Evolutionary conservation across 2,797 vertebrate genomes (phyloP), one percentile per base, ranked within the genome.

Genomic region (Rhinogobio ventralis): DNA sequence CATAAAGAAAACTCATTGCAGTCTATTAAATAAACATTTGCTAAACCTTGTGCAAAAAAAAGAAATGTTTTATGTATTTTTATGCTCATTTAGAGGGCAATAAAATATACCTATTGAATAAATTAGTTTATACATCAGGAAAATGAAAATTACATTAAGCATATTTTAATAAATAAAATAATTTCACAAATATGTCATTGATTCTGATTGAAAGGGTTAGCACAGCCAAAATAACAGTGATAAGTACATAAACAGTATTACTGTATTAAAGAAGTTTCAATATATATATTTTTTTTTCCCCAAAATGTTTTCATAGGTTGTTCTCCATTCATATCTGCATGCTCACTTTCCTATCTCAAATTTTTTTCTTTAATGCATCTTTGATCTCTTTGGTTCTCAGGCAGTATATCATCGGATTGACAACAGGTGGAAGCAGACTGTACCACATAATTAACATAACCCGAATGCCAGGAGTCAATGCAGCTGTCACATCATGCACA

Each of bases 361-460:
- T 3, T 69, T 82, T 71, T 49, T 57, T 79, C 11, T 67, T 60
- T 13, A 88, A 25, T 23, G 75, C 62, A 53, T 85, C 67, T 82
- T 72, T 72, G 6, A 87, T 84, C 36, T 87, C 78, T 23, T 84
- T 87, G 11, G 82, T 87, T 28, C 33, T 69, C 28, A 84, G 72
- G 45, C 82, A 87, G 66, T 84, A 87, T 30, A 87, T 87, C 23
- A 87, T 4, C 3, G 86, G 86, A 69, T 87, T 87, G 51, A 87
- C 82, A 19, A 87, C 77, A 76, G 86, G 82, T 1, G 82, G 86
- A 0, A 93, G 64, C 13, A 89, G 67, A 72, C 85, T 86, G 14
- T 85, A 89, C 49, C 84, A 78, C 72, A 88, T 71, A 6, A 46
- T 36, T 68, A 89, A 28, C 51, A 68, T 30, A 46, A 84, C 55